Percentiles rank a stretch among this genome's conserved stretches.
Conservation (phyloP, 2,888 invertebrate genomes). For the Zele albiditarsus region DNA sequence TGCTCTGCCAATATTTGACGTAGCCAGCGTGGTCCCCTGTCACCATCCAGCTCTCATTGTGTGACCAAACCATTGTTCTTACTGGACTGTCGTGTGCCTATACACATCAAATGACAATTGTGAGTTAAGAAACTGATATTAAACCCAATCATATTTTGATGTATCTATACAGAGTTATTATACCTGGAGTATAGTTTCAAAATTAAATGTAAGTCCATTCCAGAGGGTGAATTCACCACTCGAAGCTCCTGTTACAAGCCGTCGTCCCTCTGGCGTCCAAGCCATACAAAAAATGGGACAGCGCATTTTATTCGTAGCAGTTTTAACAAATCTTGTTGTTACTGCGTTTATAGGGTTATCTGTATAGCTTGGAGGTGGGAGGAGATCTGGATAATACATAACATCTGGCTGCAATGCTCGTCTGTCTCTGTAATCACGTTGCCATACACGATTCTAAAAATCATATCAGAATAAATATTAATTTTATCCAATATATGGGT, state of each 20-base stretch:
- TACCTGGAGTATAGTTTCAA: constrained; percentile 99
- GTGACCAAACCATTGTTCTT: constrained; percentile 99
- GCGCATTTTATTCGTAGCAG: constrained; percentile 99
- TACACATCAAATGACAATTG: constrained; percentile 42
- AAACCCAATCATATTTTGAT: neutral
- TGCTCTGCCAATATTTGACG: constrained; percentile 99
- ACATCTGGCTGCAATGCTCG: constrained; percentile 94
- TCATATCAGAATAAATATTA: constrained; percentile 37
- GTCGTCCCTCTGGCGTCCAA: constrained; percentile 99
- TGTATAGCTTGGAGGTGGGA: constrained; percentile 94
- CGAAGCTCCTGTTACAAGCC: constrained; percentile 98
- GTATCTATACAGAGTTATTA: constrained; percentile 38
- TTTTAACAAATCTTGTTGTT: constrained; percentile 95
- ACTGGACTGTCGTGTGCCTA: constrained; percentile 99
- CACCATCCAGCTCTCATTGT: constrained; percentile 99
- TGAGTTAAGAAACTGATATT: neutral
- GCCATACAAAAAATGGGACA: constrained; percentile 99
- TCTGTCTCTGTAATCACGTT: constrained; percentile 92
- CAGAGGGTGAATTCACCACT: constrained; percentile 99
- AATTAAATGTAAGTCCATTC: constrained; percentile 99
- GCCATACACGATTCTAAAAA: constrained; percentile 91
- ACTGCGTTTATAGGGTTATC: constrained; percentile 98
- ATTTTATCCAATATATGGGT: neutral
- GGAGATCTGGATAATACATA: constrained; percentile 93
- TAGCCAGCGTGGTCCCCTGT: constrained; percentile 99